A percentile compares a stretch with the other conserved stretches of the same genome.
These are phyloP conservation scores for Morphnarchus princeps DNA, from an alignment of 2,113 vertebrate species.

Conservation along the genomic window DNA sequence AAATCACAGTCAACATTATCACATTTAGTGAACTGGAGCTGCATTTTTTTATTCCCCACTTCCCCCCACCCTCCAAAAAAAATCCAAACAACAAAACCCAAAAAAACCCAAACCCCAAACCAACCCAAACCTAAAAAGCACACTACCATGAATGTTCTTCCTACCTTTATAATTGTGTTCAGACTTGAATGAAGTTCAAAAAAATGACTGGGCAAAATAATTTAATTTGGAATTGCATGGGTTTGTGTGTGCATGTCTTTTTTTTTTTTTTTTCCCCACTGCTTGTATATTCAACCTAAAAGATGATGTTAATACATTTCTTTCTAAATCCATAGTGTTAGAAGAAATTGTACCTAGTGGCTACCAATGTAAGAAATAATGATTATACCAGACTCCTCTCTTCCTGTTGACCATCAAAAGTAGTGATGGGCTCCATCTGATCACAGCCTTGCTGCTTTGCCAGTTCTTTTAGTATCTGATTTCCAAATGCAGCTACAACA, in stretches of 20 bases:
- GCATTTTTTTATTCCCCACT: neutral
- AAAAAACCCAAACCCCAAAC: neutral
- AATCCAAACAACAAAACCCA: no score
- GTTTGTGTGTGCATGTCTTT: neutral
- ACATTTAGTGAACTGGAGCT: neutral
- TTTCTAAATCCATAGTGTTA: neutral
- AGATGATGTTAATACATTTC: neutral
- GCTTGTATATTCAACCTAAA: neutral
- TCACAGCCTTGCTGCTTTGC: neutral
- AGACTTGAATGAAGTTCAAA: neutral
- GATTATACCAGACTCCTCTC: neutral
- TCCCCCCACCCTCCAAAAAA: fast-evolving
- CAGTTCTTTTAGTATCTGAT: neutral
- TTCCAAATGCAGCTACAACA: neutral
- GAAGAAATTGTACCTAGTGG: neutral
- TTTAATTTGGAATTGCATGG: neutral
- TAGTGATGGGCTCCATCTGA: fast-evolving
- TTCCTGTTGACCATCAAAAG: neutral
- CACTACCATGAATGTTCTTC: neutral
- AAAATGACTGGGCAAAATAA: neutral
- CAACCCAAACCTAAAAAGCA: fast-evolving
- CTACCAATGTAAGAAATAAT: neutral
- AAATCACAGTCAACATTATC: neutral
- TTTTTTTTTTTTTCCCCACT: fast-evolving
- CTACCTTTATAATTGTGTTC: neutral